phyloP scores from a whole-genome alignment of 2,888 invertebrate species.

The Augiades crinisus region DNA sequence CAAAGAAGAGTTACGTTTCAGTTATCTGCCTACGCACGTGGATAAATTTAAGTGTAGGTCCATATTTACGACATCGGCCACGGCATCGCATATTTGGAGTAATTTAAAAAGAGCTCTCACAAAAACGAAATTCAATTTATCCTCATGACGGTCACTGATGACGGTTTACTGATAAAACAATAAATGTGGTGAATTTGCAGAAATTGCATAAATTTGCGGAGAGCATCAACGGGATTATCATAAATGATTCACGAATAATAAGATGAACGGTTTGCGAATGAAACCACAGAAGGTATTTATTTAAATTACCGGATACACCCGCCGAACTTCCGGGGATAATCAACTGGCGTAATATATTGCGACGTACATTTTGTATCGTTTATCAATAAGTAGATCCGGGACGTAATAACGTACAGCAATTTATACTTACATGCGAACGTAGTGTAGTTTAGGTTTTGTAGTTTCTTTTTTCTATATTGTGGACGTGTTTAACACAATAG shows the following conservation, averaged over 20 bases:
- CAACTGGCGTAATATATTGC: conserved; percentile 3
- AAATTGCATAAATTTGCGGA: conserved; percentile 19
- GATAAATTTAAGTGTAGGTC: no score
- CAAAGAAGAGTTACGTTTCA: no score
- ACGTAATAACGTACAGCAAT: not conserved
- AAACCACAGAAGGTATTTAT: conserved; percentile 22
- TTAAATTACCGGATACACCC: conserved; percentile 15
- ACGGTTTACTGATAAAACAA: conserved; percentile 14
- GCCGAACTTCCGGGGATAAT: conserved; percentile 12
- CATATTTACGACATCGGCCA: no score
- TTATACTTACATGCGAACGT: no score
- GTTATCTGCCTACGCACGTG: no score
- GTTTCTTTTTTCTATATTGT: no score
- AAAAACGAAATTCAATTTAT: conserved; percentile 6
- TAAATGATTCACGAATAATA: conserved; percentile 22
- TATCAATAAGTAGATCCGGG: conserved; percentile 1
- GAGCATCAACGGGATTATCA: conserved; percentile 15
- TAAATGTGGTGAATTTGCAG: conserved; percentile 16
- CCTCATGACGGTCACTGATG: conserved; percentile 1
- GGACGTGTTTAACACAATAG: no score
- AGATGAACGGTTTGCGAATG: conserved; percentile 24
- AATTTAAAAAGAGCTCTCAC: no score
- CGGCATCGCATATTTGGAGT: no score
- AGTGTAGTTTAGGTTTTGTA: no score
- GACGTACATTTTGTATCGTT: conserved; percentile 1